Base-by-base conservation (phyloP, 1,140 invertebrate genomes). In the Monomorium pharaonis region DNA sequence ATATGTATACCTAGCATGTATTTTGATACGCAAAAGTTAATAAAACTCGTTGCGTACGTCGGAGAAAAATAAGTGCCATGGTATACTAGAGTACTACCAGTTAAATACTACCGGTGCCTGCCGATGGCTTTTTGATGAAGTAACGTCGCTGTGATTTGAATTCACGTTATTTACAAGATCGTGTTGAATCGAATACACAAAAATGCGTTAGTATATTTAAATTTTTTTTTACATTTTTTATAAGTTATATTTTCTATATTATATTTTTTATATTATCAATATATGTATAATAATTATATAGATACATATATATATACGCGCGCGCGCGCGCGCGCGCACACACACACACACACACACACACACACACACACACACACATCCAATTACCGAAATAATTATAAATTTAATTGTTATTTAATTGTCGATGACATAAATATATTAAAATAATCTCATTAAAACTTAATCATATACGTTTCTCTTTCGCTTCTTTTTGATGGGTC, bases 1-100 rank as follows among this genome's bases (percentile, higher is more conserved):
- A 33, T 70, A 49, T 51, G 30, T 18, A 62, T 54, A 30, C n/a
- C 44, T 58, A 33, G 44, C 24, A 9, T 83, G 76, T 58, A 72
- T 74, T 83, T 77, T 77, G 62, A 86, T 72, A 86, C 75, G 42
- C 27, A 51, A 63, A 88, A 89, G 87, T 89, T 89, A 89, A 89
- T 89, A 89, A 89, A 89, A 89, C 72, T 80, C 62, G 87, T 88
- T 88, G 58, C 63, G 30, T 88, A 51, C 63, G 30, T 58, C n/a
- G 58, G 51, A 37, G 37, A 74, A 51, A 21, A 42, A 84, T n/a
- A 78, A 30, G 33, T 44, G 12, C 49, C 77, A 5, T 42, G n/a
- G 21, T n/a, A n/a, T n/a, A 21, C 37, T n/a, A 44, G 30, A 6
- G 7, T 37, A 37, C 37, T 37, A 37, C 37, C 3, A 37, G 16